Conservation (phyloP, 1,140 invertebrate species). For the Heliconius hermathena region DNA sequence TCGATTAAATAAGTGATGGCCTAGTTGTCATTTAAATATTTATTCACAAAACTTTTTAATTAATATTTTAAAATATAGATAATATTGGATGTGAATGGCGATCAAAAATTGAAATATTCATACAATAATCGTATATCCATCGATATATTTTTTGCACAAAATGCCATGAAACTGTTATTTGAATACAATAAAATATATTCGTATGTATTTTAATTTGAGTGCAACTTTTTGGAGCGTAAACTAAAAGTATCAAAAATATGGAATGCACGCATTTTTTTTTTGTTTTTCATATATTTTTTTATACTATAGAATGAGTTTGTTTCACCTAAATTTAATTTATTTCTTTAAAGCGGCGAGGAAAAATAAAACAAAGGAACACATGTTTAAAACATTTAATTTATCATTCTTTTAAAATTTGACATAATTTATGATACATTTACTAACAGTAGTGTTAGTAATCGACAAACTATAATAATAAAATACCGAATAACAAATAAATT, state of each 20-base stretch:
- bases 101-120: neutral
- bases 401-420: conserved; percentile 43
- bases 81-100: too few species aligned
- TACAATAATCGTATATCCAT: neutral
- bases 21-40: too few species aligned
- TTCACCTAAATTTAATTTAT: neutral
- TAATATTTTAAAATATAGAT: too few species aligned
- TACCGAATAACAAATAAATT: conserved; percentile 31
- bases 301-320: too few species aligned
- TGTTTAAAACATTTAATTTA: conserved; percentile 74
- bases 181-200: neutral
- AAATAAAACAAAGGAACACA: neutral
- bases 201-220: neutral
- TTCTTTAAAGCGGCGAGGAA: neutral
- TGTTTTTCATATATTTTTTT: neutral
- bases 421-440: conserved; percentile 37
- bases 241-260: neutral
- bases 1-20: too few species aligned
- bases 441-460: conserved; percentile 38
- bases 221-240: neutral
- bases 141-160: neutral
- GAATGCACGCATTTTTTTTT: neutral
- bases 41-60: too few species aligned
- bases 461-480: conserved; percentile 24
- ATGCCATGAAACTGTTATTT: neutral